Percentiles rank a stretch among this genome's conserved stretches.
Conservation (phyloP, 2,888 invertebrate genomes). For the Neoaliturus tenellus region DNA sequence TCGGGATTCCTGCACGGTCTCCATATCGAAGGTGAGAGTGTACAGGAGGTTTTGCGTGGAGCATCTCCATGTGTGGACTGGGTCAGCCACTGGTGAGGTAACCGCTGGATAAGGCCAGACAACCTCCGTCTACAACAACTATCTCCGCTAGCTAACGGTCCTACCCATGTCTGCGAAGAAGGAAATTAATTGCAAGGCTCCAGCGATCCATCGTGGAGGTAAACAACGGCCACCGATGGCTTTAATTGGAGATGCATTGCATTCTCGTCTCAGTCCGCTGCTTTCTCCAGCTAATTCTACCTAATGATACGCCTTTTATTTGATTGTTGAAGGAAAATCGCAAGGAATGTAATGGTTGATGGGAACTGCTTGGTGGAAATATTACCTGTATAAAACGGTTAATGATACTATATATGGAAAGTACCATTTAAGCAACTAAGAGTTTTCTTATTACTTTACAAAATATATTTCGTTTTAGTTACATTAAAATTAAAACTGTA, state of each 20-base stretch:
- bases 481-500: too few species aligned
- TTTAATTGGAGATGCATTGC: not conserved
- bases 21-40: not conserved
- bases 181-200: slow-evolving; percentile 2
- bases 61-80: not conserved
- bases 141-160: not conserved
- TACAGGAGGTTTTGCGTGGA: not conserved
- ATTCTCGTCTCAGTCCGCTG: not conserved
- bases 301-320: not conserved
- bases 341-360: too few species aligned
- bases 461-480: too few species aligned
- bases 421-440: too few species aligned
- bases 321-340: too few species aligned
- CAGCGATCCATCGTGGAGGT: not conserved
- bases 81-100: not conserved
- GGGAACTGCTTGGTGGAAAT: too few species aligned
- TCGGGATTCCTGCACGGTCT: not conserved
- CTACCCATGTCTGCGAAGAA: slow-evolving; percentile 1
- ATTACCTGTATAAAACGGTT: too few species aligned
- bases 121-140: not conserved
- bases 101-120: not conserved
- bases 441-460: too few species aligned
- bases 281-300: not conserved
- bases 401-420: too few species aligned
- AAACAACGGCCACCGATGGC: not conserved